Conservation (phyloP, 2,113 vertebrate species). For the Hippocampus mohnikei region DNA sequence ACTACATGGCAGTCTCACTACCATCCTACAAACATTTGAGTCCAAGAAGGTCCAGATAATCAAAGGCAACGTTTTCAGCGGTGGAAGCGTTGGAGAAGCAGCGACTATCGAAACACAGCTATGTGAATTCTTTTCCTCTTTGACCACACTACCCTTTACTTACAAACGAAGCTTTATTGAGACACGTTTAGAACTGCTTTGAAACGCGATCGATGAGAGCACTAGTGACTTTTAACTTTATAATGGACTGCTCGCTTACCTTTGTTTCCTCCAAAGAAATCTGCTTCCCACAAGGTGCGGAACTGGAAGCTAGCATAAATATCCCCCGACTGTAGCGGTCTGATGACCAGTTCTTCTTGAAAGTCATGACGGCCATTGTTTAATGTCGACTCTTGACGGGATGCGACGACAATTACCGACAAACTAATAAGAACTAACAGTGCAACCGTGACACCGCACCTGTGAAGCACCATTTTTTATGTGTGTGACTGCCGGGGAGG, state of each 20-base stretch:
- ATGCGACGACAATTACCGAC: neutral
- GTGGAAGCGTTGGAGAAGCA: too few relatives aligned
- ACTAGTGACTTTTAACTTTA: neutral
- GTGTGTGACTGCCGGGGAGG: neutral
- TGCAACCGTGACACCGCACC: constrained; percentile 11
- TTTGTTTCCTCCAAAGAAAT: constrained; percentile 72
- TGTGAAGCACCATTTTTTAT: constrained; percentile 63
- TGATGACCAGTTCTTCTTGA: constrained; percentile 85
- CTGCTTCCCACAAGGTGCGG: constrained; percentile 84
- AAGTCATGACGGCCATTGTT: constrained; percentile 59
- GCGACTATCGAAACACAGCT: too few relatives aligned
- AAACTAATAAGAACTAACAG: constrained; percentile 33
- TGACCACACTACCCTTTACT: too few relatives aligned
- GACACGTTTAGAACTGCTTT: neutral
- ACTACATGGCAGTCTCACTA: too few relatives aligned
- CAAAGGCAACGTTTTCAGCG: too few relatives aligned
- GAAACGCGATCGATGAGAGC: neutral
- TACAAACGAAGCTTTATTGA: neutral
- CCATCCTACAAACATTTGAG: too few relatives aligned
- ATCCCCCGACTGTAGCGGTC: constrained; percentile 85
- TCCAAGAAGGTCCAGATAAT: too few relatives aligned
- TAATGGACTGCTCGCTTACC: constrained; percentile 58
- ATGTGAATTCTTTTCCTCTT: too few relatives aligned
- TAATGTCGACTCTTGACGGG: neutral
- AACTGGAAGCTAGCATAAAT: constrained; percentile 92